Percentiles rank a stretch among this genome's conserved stretches.
These are phyloP conservation scores for Thripadectes ignobilis DNA, from an alignment of 2,797 vertebrate genomes.

Conservation along the genomic window DNA sequence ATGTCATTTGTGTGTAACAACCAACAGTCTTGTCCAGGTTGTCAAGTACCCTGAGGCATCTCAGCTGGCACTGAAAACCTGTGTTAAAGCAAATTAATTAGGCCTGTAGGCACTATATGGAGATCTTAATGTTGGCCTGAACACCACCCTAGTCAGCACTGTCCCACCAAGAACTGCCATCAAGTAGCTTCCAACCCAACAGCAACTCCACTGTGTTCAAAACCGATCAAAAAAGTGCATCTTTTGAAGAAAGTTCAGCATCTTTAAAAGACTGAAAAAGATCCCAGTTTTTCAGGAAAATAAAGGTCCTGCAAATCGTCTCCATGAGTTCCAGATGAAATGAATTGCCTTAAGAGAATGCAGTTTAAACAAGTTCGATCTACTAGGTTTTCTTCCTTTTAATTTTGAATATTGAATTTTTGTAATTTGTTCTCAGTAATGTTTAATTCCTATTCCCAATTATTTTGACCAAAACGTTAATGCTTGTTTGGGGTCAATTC, in stretches of 20 bases:
- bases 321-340: background rate
- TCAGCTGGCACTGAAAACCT: background rate
- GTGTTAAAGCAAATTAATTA: background rate
- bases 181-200: background rate
- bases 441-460: background rate
- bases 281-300: background rate
- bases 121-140: background rate
- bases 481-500: background rate
- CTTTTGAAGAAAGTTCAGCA: background rate
- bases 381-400: background rate
- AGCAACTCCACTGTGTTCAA: background rate
- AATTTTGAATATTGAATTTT: background rate
- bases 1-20: rapidly evolving
- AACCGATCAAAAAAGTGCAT: background rate
- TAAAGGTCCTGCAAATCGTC: background rate
- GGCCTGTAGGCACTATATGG: background rate
- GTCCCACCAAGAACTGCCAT: background rate
- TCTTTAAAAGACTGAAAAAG: background rate
- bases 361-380: background rate
- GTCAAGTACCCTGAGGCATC: background rate
- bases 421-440: background rate
- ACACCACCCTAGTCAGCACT: background rate
- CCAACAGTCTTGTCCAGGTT: too few relatives aligned
- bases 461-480: background rate
- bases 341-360: background rate